Evolutionary conservation across 2,888 invertebrate genomes (phyloP), one percentile per base, ranked within the genome.

Genomic region (Lasioglossum malachurum): DNA sequence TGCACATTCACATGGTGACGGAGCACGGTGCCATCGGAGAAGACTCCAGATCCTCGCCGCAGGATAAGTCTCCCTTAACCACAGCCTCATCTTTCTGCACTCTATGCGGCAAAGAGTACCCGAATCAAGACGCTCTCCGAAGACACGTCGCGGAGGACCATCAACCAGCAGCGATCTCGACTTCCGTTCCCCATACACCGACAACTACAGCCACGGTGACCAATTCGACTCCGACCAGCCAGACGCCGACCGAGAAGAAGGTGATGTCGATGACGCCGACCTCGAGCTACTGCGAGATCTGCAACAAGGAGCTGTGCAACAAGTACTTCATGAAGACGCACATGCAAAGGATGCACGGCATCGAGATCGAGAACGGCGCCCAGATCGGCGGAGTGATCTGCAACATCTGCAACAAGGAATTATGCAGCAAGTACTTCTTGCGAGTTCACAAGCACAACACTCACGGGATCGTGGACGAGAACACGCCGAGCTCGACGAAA

Each of bases 251-350:
- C 64, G 96, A 96, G 84, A 96, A 97, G 72, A 96, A 97, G 60
- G 95, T 97, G 69, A 96, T 97, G 0, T 97, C 96, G 60, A 94
- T 96, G 84, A 97, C 97, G 0, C 97, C 97, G 0, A 97, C 98
- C 2, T 98, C 98, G 87, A 98, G 98, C 94, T 99, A 98, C 95
- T 99, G 99, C 95, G 99, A 99, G 95, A 99, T 99, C 89, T 99
- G 99, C 96, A 99, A 99, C 96, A 99, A 99, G 96, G 99, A 99
- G 96, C 96, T 99, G 92, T 99, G 99, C 96, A 99, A 99, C 96
- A 99, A 99, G 95, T 99, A 99, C 95, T 99, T 99, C 96, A 98
- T 99, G 98, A 99, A 99, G 95, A 99, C 99, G 1, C 99, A 99
- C 96, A 99, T 99, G 98, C 98, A 99, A 94, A 97, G 99, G 95